These are phyloP conservation scores for Tadarida brasiliensis DNA, from an alignment of 2,797 vertebrate genomes.

Conservation along the genomic window DNA sequence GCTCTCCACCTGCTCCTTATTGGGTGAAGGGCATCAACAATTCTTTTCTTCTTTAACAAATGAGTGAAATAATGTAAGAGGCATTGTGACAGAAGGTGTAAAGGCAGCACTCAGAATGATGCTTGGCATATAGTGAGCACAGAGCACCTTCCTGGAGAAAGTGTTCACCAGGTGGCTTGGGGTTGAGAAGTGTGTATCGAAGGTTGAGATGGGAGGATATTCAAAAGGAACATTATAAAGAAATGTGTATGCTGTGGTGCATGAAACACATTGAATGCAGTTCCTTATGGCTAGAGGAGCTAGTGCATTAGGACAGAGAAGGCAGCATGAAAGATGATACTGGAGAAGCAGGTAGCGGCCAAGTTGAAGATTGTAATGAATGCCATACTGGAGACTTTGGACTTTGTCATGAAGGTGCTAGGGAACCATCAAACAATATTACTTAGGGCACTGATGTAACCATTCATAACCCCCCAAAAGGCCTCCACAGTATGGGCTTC, in stretches of 20 bases:
- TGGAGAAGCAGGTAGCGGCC: background rate
- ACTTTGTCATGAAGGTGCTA: background rate
- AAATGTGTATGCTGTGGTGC: background rate
- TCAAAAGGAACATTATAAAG: background rate
- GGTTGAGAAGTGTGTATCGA: background rate
- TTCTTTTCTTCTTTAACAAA: background rate
- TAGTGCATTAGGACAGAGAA: background rate
- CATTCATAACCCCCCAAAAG: background rate
- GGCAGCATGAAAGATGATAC: background rate
- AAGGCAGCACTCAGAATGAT: background rate
- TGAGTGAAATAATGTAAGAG: background rate
- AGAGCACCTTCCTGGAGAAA: background rate
- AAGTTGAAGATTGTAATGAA: no score
- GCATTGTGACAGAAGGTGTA: background rate
- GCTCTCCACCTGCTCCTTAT: background rate
- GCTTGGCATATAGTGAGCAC: background rate
- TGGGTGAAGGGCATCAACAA: background rate
- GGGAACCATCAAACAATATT: background rate
- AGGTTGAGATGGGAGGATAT: background rate
- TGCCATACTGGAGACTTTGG: background rate
- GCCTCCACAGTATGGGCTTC: background rate
- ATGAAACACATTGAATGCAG: fast-evolving
- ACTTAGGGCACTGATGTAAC: background rate
- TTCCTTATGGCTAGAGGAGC: background rate
- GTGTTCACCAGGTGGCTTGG: background rate